These are phyloP conservation scores for Progne subis DNA, from an alignment of 2,113 vertebrate species.

Conservation along the genomic window DNA sequence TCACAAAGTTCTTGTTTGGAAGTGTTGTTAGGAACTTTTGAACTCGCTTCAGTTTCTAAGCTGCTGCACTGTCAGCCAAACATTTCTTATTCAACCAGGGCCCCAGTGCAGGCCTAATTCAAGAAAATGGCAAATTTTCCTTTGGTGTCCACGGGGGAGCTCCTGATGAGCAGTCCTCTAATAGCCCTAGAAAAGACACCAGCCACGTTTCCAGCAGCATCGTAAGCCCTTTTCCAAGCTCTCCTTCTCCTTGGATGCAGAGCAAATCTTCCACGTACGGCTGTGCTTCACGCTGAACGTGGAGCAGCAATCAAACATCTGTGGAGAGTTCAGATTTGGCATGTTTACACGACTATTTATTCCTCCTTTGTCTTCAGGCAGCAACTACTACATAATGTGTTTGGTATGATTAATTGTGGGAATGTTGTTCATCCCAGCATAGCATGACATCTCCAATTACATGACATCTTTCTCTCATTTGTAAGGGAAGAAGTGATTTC, in stretches of 20 bases:
- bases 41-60: slow-evolving; percentile 1
- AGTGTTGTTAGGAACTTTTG: slow-evolving; percentile 50
- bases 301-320: slow-evolving; percentile 25
- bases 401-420: slow-evolving; percentile 55
- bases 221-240: not conserved
- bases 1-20: slow-evolving; percentile 48
- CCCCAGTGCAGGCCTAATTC: not conserved
- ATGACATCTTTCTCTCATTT: slow-evolving; percentile 48
- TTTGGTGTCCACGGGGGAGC: not conserved
- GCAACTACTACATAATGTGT: slow-evolving; percentile 46
- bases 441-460: slow-evolving; percentile 44
- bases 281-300: not conserved
- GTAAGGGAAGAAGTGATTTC: slow-evolving; percentile 42
- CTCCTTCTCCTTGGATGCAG: not conserved
- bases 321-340: slow-evolving; percentile 1
- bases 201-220: not conserved
- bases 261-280: not conserved
- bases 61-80: not conserved
- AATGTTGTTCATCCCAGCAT: slow-evolving; percentile 42
- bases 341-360: slow-evolving; percentile 28
- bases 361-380: slow-evolving; percentile 55
- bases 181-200: not conserved
- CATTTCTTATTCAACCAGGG: not conserved
- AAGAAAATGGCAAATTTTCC: not conserved
- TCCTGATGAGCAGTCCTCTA: not conserved